These are phyloP conservation scores for Calidris pugnax DNA, from an alignment of 2,113 vertebrate species.

Conservation along the genomic window DNA sequence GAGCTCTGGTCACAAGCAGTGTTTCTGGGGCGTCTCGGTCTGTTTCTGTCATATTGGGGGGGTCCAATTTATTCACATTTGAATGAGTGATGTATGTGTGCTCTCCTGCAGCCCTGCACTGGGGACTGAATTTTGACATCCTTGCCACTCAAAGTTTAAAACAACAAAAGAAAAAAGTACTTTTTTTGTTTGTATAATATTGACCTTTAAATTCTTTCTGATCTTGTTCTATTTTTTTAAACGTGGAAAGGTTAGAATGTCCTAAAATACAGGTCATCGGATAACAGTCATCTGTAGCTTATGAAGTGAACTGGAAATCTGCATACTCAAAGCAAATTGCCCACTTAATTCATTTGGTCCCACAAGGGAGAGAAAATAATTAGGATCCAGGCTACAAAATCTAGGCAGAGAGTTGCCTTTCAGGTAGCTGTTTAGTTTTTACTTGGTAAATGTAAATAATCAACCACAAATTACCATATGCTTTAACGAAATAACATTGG, in stretches of 20 bases:
- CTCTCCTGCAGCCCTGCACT: neutral
- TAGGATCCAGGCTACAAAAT: constrained; percentile 33
- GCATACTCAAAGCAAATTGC: constrained; percentile 60
- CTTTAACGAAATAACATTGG: neutral
- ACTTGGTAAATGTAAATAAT: constrained; percentile 59
- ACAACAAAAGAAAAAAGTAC: neutral
- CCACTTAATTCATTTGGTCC: constrained; percentile 58
- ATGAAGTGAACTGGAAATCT: constrained; percentile 20
- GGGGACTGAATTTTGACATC: neutral
- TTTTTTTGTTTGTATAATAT: neutral
- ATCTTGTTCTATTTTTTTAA: neutral
- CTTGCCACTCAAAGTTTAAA: neutral
- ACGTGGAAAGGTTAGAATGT: neutral
- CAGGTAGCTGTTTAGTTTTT: constrained; percentile 43
- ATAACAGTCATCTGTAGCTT: constrained; percentile 14
- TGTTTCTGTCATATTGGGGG: neutral
- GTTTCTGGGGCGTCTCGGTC: neutral
- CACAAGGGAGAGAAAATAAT: constrained; percentile 66
- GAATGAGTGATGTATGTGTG: accelerated
- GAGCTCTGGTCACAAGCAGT: neutral
- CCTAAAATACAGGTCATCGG: neutral
- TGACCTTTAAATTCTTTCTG: neutral
- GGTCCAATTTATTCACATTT: accelerated
- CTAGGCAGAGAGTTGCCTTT: constrained; percentile 35
- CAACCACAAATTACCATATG: constrained; percentile 17